Conservation (phyloP, 2,797 vertebrate genomes). For the Ptychadena robeensis region DNA sequence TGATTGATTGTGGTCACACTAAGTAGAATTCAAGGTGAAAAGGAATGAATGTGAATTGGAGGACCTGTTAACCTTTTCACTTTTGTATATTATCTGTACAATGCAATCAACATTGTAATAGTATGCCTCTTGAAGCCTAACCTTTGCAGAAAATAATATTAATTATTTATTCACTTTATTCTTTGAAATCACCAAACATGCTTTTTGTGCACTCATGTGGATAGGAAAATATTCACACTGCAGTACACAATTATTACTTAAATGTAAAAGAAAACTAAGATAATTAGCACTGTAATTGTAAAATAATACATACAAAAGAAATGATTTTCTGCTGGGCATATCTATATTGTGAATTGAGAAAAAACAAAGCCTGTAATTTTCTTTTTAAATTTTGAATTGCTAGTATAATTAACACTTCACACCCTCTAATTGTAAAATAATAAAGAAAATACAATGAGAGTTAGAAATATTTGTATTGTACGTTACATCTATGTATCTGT, state of each 20-base stretch:
- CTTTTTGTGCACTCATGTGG: neutral
- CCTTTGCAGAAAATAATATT: conserved; percentile 17
- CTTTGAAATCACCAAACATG: neutral
- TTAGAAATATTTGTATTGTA: no score
- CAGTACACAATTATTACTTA: neutral
- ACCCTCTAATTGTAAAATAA: neutral
- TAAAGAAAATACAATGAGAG: neutral
- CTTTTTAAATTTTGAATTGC: neutral
- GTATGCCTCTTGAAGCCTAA: conserved; percentile 17
- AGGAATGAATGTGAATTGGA: conserved; percentile 49
- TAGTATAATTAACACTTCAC: neutral
- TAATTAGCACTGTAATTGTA: neutral
- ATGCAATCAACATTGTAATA: conserved; percentile 26
- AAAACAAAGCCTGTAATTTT: neutral
- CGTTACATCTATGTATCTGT: neutral
- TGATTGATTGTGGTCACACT: conserved; percentile 58
- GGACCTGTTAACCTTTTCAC: conserved; percentile 58
- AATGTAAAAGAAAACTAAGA: neutral
- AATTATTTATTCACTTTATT: conserved; percentile 26
- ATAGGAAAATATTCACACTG: conserved; percentile 4
- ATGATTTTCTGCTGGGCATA: neutral
- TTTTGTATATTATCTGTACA: conserved; percentile 26
- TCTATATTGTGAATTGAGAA: neutral
- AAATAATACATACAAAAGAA: neutral
- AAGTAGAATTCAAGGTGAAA: conserved; percentile 59